Conservation (phyloP, 2,888 invertebrate species). For the Drosophila subquinaria region DNA sequence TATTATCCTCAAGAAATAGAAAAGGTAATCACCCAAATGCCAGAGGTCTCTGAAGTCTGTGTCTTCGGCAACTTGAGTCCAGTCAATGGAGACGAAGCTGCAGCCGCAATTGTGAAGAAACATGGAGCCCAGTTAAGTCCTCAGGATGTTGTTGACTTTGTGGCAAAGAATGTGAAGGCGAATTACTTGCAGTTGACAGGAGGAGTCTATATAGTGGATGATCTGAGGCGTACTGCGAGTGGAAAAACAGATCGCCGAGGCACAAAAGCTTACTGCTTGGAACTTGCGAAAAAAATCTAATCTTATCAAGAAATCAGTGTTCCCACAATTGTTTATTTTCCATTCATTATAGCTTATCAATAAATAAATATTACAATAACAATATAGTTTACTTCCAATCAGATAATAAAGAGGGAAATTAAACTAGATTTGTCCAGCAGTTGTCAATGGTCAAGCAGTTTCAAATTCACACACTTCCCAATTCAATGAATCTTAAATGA, state of each 20-base stretch:
- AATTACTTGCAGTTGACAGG: conserved; percentile 68
- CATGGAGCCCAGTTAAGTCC: conserved; percentile 50
- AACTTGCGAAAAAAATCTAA: not conserved
- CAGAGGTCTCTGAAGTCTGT: conserved; percentile 66
- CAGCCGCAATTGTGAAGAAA: conserved; percentile 67
- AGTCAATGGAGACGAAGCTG: conserved; percentile 69
- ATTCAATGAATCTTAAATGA: too few species aligned
- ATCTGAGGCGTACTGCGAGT: not conserved
- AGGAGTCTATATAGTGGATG: conserved; percentile 36
- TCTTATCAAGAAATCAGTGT: too few species aligned
- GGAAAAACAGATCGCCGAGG: conserved; percentile 3
- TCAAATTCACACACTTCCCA: too few species aligned
- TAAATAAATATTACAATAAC: too few species aligned
- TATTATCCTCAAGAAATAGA: conserved; percentile 76
- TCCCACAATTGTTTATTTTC: too few species aligned
- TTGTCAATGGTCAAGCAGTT: too few species aligned
- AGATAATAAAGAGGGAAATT: too few species aligned
- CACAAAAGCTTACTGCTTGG: conserved; percentile 17
- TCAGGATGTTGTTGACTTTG: conserved; percentile 54
- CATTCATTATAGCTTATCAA: too few species aligned
- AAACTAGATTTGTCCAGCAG: too few species aligned
- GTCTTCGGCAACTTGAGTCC: conserved; percentile 73
- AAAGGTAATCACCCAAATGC: conserved; percentile 60
- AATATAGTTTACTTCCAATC: too few species aligned
- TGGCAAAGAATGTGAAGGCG: conserved; percentile 43